Percentiles rank a stretch among this genome's conserved stretches.
phyloP scores from a whole-genome alignment of 2,888 invertebrate species.

The Drosophila neotestacea region DNA sequence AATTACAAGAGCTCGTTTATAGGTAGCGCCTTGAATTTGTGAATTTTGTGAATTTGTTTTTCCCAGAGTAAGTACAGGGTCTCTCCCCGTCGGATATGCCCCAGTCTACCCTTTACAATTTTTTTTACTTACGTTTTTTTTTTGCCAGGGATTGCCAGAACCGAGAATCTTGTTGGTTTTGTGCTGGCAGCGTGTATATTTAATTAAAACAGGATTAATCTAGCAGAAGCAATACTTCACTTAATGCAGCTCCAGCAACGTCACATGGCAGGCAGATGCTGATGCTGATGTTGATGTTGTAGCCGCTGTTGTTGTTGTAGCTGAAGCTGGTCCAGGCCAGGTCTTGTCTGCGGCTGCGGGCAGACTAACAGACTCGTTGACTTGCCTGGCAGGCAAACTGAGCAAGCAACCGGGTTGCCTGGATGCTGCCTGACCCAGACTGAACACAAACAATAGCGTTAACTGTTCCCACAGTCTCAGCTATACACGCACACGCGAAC shows the following conservation, averaged over 20 bases:
- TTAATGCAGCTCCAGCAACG: constrained; percentile 70
- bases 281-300: constrained; percentile 13
- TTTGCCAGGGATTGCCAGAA: constrained; percentile 29
- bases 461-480: constrained; percentile 44
- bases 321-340: constrained; percentile 27
- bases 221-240: constrained; percentile 82
- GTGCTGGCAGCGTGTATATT: constrained; percentile 81
- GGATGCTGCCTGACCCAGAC: constrained; percentile 67
- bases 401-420: constrained; percentile 24
- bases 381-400: constrained; percentile 46
- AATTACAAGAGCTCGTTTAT: no score
- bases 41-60: no score
- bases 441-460: constrained; percentile 71
- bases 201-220: constrained; percentile 81
- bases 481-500: constrained; percentile 4
- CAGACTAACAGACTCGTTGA: constrained; percentile 77
- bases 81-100: no score
- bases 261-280: constrained; percentile 40
- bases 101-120: no score
- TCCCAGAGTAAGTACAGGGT: no score
- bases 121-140: constrained; percentile 2
- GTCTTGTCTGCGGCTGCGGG: constrained; percentile 63
- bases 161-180: constrained; percentile 75
- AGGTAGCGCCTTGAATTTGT: no score
- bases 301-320: constrained; percentile 19